Percentiles rank a stretch among this genome's conserved stretches.
Conservation (phyloP, 2,888 invertebrate genomes). For the Drosophila acutilabella region DNA sequence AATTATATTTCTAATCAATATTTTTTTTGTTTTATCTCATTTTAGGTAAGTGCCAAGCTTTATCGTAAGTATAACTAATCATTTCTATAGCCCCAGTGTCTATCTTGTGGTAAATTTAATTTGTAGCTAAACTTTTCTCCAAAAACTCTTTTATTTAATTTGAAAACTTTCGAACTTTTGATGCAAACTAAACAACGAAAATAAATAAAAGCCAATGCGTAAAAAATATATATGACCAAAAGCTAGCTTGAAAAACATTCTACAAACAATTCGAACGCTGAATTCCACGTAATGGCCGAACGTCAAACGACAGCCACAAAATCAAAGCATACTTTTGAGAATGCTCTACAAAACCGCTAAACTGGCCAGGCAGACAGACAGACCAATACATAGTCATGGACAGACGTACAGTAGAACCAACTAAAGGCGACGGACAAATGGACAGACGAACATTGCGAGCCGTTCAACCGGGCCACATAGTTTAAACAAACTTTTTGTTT, state of each 20-base stretch:
- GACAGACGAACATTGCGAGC: conserved; percentile 35
- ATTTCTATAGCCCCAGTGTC: not conserved
- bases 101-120: conserved; percentile 4
- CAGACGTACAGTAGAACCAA: conserved; percentile 5
- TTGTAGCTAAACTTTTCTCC: conserved; percentile 42
- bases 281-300: conserved; percentile 71
- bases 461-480: conserved; percentile 65
- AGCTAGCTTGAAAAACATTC: conserved; percentile 30
- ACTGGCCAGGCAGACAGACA: conserved; percentile 48
- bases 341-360: conserved; percentile 74
- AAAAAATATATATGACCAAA: conserved; percentile 34
- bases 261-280: conserved; percentile 71
- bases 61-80: conserved; percentile 27
- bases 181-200: conserved; percentile 10
- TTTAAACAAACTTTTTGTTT: conserved; percentile 77
- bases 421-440: conserved; percentile 9
- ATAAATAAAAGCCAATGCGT: conserved; percentile 32
- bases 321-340: conserved; percentile 74
- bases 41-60: conserved; percentile 62
- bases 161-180: conserved; percentile 56
- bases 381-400: conserved; percentile 3
- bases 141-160: conserved; percentile 64
- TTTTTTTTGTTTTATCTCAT: conserved; percentile 36
- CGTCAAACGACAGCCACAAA: conserved; percentile 61
- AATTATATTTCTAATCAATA: not conserved